Base-by-base conservation (phyloP, 2,888 invertebrate species). In the Thymelicus sylvestris region DNA sequence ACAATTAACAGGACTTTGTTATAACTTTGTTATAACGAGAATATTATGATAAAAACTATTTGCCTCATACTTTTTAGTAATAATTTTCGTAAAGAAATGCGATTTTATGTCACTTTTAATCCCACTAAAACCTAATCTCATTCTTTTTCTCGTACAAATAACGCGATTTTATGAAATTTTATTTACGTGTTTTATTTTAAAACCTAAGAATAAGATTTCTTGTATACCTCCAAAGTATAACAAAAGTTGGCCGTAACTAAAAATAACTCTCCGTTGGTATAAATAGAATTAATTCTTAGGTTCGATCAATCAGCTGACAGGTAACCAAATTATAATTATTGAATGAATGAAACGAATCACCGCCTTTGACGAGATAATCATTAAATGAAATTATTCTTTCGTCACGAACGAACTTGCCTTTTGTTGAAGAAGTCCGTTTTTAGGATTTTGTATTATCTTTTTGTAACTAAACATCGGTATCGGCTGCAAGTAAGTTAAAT, bases 331-430 rank as follows among this genome's bases (percentile, higher is more conserved):
- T 88, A 88, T 82, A 78, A 81, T 81, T 87, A 91, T 87, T 85
- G 85, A 87, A 90, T 88, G 80, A 82, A 78, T 81, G 78, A 86
- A 87, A 86, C 86, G 86, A 87, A 88, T 87, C 86, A 82, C 75
- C 82, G 82, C 83, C 86, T 88, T 87, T 86, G 87, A 86, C 86
- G 84, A 85, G 83, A 83, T 86, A 87, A 89, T 91, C 89, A 89
- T 87, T 84, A 83, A 87, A 88, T 83, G 82, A 86, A 88, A 92
- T 92, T 92, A 92, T 87, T 83, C 79, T 87, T 92, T 91, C 91
- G 91, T 87, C 87, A 91, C 89, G 90, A 86, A 78, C 80, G 83
- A 77, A 74, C 64, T 71, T 72, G 74, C 72, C 77, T 81, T 82
- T 86, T 68, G 65, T 70, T 60, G 64, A 47, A 24, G 47, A 31